Evolutionary conservation across 2,113 vertebrate species (phyloP).

Genomic region (Pomatorhinus ruficollis): DNA sequence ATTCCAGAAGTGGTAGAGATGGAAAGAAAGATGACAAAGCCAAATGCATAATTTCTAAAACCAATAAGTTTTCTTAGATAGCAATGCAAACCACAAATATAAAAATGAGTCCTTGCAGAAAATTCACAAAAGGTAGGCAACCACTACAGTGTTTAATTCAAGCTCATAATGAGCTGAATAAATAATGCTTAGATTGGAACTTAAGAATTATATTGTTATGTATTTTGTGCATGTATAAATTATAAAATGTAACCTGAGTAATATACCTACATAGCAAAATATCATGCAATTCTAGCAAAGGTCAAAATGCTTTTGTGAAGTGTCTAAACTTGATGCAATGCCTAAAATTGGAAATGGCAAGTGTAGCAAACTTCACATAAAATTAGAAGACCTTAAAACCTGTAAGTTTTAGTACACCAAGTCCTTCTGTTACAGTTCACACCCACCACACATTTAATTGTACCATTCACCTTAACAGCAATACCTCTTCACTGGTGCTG

Average conservation of each 20-base stretch:
- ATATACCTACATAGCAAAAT: not conserved
- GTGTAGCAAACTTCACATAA: not conserved
- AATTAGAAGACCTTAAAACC: not conserved
- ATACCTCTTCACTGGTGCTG: not conserved
- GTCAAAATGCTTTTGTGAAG: not conserved
- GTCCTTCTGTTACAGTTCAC: not conserved
- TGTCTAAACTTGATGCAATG: not conserved
- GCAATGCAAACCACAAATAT: not conserved
- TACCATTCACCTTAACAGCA: not conserved
- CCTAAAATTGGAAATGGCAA: not conserved
- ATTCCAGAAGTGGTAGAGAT: not conserved
- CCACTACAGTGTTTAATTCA: not conserved
- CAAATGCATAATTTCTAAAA: not conserved
- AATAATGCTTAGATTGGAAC: not conserved
- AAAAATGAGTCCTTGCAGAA: not conserved
- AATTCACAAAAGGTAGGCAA: not conserved
- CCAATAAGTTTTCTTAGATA: not conserved
- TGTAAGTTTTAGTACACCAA: fast-evolving
- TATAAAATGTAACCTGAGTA: not conserved
- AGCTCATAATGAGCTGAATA: not conserved
- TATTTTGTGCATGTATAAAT: not conserved
- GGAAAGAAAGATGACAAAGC: not conserved
- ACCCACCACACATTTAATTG: not conserved
- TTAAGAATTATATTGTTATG: not conserved
- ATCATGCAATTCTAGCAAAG: not conserved